Percentiles rank a stretch among this genome's conserved stretches.
Evolutionary conservation across 1,140 invertebrate genomes (phyloP).

Genomic region (Drosophila funebris): DNA sequence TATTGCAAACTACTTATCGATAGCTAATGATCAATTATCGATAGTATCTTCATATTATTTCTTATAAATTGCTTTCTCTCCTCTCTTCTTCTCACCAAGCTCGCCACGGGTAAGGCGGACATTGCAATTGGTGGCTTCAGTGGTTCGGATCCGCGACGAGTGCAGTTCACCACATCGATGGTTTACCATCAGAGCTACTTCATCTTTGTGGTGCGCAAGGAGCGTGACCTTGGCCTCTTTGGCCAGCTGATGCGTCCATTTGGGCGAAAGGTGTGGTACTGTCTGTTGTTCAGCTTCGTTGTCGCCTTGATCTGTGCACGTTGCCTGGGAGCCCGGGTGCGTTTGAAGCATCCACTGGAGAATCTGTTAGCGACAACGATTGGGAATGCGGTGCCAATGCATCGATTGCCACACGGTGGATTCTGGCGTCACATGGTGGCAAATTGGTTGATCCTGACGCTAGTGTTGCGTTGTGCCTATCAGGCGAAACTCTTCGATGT

Average conservation of each 20-base stretch:
- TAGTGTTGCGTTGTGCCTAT: slow-evolving; percentile 62
- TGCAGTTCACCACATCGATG: slow-evolving; percentile 44
- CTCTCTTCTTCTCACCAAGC: slow-evolving; percentile 2
- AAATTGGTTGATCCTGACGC: slow-evolving; percentile 52
- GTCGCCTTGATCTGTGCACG: slow-evolving; percentile 13
- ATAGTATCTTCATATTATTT: too few species aligned
- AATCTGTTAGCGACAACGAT: slow-evolving; percentile 20
- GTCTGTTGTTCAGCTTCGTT: slow-evolving; percentile 9
- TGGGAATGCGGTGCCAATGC: slow-evolving; percentile 43
- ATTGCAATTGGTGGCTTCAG: slow-evolving; percentile 60
- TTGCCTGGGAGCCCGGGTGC: neutral
- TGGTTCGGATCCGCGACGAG: slow-evolving; percentile 50
- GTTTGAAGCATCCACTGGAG: slow-evolving; percentile 36
- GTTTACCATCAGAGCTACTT: slow-evolving; percentile 62
- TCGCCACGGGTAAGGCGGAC: slow-evolving; percentile 32
- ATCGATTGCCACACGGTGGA: slow-evolving; percentile 9
- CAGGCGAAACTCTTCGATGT: slow-evolving; percentile 66
- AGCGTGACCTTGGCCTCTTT: slow-evolving; percentile 24
- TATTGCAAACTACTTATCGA: too few species aligned
- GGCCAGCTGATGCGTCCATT: slow-evolving; percentile 48
- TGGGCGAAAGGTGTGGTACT: slow-evolving; percentile 31
- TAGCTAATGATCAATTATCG: too few species aligned
- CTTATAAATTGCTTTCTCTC: neutral
- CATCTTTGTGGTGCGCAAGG: slow-evolving; percentile 54
- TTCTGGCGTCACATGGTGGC: slow-evolving; percentile 46